Base-by-base conservation (phyloP, 2,888 invertebrate genomes). In the Cepaea hortensis region DNA sequence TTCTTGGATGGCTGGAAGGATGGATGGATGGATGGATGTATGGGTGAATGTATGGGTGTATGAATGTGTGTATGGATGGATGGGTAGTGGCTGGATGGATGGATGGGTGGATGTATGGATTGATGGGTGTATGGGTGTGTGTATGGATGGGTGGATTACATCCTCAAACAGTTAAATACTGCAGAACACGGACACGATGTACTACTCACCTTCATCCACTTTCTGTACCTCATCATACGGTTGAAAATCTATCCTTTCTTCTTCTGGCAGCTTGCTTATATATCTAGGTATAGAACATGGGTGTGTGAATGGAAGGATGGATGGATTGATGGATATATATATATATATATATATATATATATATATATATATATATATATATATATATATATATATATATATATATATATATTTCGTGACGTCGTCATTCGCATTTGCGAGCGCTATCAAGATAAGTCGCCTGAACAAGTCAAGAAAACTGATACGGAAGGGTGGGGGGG, bases 171-270 rank as follows among this genome's bases (percentile, higher is more conserved):
- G 35, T 55, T 55, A 6, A 55, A 55, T 55, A 6, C 55, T 55
- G 11, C 0, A 55, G 6, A 55, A 9, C 55, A 55, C 11, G 11
- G 55, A 55, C 55, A 9, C 6, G 11, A 55, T 11, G 11, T 55
- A 6, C 11, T 6, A 35, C 75, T 75, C 11, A 81, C 81, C 81
- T 81, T 81, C 81, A 65, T 81, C 81, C 6, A 65, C 46, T 65
- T 23, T 61, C 62, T 61, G 61, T 3, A 81, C 61, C 23, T 81
- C 81, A 20, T 65, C 65, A 5, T n/a, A 50, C 18, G 81, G 81
- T 18, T 81, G 81, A 23, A 65, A 81, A 62, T 81, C 81, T 6
- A 81, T 61, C 35, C 13, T 11, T 35, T 81, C 23, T 4, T 35
- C 81, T 20, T 81, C 81, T 11, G 81, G 81, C 3, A 81, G 81